Evolutionary conservation across 2,113 vertebrate species (phyloP), one percentile per base, ranked within the genome.

Genomic region (Esox niger): DNA sequence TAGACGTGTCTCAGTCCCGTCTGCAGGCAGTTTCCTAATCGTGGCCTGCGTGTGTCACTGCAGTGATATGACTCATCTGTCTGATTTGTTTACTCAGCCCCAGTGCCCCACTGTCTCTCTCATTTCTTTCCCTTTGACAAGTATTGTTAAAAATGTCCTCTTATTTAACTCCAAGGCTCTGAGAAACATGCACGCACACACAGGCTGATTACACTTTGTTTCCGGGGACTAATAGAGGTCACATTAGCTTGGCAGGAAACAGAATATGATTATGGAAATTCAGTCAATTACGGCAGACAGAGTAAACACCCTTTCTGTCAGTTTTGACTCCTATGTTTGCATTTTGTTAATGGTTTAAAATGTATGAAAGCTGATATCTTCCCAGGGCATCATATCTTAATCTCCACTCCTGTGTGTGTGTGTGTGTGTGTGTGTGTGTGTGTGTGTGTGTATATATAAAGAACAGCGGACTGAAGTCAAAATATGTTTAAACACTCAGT

Each of bases 231-330:
- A 88, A 84, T 77, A 84, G 75, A 76, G 82, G 84, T 88, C 82
- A 82, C 80, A 87, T 84, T 84, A 85, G 77, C 73, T 67, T 75
- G 75, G 74, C 78, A 81, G 81, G 80, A 85, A 87, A 82, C 82
- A 80, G 69, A 73, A 66, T 69, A 75, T 74, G 72, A 85, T 88
- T 82, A 88, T 83, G 75, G 73, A 88, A 87, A 88, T 82, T 49
- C 76, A 63, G 74, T 82, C 79, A 78, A 82, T 86, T 85, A 88
- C 78, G 63, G 61, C 35, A 56, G 78, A 59, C 64, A 8, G 65
- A 81, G 78, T 81, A 82, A 84, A 86, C 69, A 82, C 76, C 35
- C 75, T 35, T 66, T 73, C 67, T 56, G 71, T 84, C 77, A 82
- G 79, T 76, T 79, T 27, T 64, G 62, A 77, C 67, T 70, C 61